Percentiles rank a stretch among this genome's conserved stretches.
phyloP scores from a whole-genome alignment of 2,888 invertebrate species.

The Euplexia lucipara region DNA sequence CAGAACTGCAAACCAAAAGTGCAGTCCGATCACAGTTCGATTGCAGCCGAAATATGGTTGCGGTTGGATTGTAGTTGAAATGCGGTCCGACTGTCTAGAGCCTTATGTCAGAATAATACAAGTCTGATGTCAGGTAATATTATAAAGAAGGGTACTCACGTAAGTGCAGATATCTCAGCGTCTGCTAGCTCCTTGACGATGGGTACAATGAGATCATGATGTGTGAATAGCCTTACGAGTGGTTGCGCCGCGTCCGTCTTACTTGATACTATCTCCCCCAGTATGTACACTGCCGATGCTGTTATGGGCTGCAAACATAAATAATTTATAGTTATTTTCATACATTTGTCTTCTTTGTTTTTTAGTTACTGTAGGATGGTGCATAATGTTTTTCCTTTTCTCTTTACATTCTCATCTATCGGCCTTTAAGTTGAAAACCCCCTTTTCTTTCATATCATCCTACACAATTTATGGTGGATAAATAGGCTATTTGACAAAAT shows the following conservation, averaged over 20 bases:
- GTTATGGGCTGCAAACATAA: conserved; percentile 92
- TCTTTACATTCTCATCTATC: too few relatives aligned
- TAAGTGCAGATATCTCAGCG: conserved; percentile 97
- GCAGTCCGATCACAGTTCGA: too few relatives aligned
- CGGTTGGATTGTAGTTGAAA: too few relatives aligned
- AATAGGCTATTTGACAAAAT: too few relatives aligned
- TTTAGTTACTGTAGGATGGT: neutral
- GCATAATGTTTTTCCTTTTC: neutral
- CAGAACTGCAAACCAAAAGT: too few relatives aligned
- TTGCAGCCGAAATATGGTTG: too few relatives aligned
- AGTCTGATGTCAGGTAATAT: neutral
- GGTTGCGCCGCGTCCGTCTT: conserved; percentile 98
- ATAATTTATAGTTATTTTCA: neutral
- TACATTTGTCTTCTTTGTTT: neutral
- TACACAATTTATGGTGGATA: too few relatives aligned
- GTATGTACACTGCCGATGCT: conserved; percentile 95
- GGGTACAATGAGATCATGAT: conserved; percentile 96
- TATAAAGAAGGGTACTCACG: conserved; percentile 90
- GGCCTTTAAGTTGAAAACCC: neutral
- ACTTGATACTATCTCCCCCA: conserved; percentile 96
- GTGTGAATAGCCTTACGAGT: conserved; percentile 96
- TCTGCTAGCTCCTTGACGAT: conserved; percentile 96
- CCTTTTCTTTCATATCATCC: too few relatives aligned
- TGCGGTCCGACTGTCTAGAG: too few relatives aligned
- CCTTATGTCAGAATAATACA: too few relatives aligned